Percentiles rank a stretch among this genome's conserved stretches.
Conservation (phyloP, 2,888 invertebrate genomes). For the Phytoseiulus persimilis region DNA sequence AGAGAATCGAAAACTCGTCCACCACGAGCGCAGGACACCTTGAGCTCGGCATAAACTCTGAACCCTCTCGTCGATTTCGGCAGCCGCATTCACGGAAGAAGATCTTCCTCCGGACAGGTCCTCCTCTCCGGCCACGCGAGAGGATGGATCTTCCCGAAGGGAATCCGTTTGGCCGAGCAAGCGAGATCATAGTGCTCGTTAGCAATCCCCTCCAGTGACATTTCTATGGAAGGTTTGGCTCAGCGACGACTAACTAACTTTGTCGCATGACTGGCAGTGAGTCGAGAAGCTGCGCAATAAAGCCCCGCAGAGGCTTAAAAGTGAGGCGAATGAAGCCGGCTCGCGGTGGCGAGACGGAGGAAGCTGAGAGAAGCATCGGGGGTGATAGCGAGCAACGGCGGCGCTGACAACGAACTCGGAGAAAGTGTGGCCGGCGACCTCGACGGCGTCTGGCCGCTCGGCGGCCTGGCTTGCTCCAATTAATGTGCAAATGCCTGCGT, state of each 20-base stretch:
- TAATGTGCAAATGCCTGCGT: slow-evolving; percentile 5
- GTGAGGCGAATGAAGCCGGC: neutral
- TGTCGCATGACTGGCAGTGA: neutral
- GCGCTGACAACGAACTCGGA: neutral
- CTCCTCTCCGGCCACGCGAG: no score
- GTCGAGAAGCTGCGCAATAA: neutral
- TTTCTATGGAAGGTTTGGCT: neutral
- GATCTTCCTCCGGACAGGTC: no score
- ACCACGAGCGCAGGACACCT: no score
- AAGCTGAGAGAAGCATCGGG: neutral
- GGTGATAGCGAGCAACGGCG: neutral
- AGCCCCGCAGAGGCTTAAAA: neutral
- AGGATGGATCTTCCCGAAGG: no score
- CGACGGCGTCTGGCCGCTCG: neutral
- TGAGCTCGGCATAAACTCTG: no score
- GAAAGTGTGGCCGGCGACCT: neutral
- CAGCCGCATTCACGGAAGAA: no score
- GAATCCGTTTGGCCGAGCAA: neutral
- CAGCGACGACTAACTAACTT: neutral
- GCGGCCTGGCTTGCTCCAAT: neutral
- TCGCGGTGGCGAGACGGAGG: no score
- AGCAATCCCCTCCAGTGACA: neutral
- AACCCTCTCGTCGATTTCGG: no score
- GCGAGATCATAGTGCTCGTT: no score
- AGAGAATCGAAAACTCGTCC: no score